Evolutionary conservation across 2,888 invertebrate species (phyloP).

Genomic region (Lymantria dispar): DNA sequence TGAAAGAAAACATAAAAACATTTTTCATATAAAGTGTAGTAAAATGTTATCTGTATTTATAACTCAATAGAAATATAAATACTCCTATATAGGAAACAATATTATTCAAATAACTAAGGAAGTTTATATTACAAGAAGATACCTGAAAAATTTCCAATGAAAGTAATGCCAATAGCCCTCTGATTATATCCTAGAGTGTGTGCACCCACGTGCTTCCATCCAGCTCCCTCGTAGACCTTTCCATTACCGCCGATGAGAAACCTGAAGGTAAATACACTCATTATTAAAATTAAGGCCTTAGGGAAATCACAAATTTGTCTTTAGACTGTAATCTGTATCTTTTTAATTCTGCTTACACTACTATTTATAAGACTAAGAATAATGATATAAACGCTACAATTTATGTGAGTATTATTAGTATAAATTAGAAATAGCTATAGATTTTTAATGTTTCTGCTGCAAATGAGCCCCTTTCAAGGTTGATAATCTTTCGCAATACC

Average conservation of each 20-base stretch:
- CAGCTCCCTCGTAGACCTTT: constrained; percentile 82
- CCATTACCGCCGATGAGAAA: constrained; percentile 84
- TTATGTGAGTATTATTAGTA: too few relatives aligned
- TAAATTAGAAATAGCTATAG: too few relatives aligned
- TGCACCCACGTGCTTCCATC: constrained; percentile 80
- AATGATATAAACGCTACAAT: too few relatives aligned
- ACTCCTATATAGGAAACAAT: neutral
- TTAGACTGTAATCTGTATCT: too few relatives aligned
- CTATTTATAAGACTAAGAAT: too few relatives aligned
- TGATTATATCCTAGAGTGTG: constrained; percentile 80
- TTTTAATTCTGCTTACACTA: too few relatives aligned
- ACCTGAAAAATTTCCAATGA: constrained; percentile 80
- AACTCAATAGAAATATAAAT: neutral
- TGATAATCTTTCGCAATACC: too few relatives aligned
- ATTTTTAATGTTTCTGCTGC: too few relatives aligned
- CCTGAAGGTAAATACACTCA: constrained; percentile 47
- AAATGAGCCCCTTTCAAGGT: too few relatives aligned
- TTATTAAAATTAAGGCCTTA: constrained; percentile 1
- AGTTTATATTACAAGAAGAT: neutral
- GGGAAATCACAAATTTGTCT: constrained; percentile 16
- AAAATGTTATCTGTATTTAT: too few relatives aligned
- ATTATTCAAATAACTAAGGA: neutral
- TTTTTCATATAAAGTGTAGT: too few relatives aligned
- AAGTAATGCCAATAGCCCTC: constrained; percentile 79
- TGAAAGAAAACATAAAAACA: too few relatives aligned